Percentiles rank a stretch among this genome's conserved stretches.
Conservation (phyloP, 2,888 invertebrate species). For the Penaeus monodon region DNA sequence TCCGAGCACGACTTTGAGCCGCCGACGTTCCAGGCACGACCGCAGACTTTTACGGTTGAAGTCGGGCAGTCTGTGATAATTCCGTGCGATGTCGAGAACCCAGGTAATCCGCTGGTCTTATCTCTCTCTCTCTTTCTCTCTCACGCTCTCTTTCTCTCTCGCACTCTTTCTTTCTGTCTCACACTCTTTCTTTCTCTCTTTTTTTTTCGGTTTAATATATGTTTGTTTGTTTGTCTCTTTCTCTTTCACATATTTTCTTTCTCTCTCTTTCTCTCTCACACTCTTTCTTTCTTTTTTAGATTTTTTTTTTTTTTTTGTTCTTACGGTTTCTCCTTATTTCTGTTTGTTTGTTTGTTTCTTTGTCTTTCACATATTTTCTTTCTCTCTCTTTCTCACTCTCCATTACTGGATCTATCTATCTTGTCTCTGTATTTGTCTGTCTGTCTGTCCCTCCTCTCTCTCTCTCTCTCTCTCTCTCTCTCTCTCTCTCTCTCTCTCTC, state of each 20-base stretch:
- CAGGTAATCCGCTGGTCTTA: too few relatives aligned
- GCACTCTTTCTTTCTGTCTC: too few relatives aligned
- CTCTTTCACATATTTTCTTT: background rate
- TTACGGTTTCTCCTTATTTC: background rate
- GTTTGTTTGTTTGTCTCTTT: background rate
- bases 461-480: background rate
- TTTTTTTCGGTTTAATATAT: background rate
- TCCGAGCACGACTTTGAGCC: too few relatives aligned
- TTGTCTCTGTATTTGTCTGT: too few relatives aligned
- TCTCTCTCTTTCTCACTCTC: background rate
- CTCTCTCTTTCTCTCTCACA: background rate
- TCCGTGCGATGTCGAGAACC: too few relatives aligned
- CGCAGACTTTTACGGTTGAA: too few relatives aligned
- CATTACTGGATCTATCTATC: background rate
- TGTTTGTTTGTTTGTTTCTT: background rate
- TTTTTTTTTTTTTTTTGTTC: background rate
- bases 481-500: background rate
- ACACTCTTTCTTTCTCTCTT: background rate
- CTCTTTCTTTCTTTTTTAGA: background rate
- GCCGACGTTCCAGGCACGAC: too few relatives aligned
- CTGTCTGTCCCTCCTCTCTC: too few relatives aligned
- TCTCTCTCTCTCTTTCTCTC: background rate
- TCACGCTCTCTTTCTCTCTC: background rate
- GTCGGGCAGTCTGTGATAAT: too few relatives aligned
- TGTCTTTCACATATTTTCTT: background rate